phyloP scores from a whole-genome alignment of 2,888 invertebrate species.

The Coenonympha arcania region DNA sequence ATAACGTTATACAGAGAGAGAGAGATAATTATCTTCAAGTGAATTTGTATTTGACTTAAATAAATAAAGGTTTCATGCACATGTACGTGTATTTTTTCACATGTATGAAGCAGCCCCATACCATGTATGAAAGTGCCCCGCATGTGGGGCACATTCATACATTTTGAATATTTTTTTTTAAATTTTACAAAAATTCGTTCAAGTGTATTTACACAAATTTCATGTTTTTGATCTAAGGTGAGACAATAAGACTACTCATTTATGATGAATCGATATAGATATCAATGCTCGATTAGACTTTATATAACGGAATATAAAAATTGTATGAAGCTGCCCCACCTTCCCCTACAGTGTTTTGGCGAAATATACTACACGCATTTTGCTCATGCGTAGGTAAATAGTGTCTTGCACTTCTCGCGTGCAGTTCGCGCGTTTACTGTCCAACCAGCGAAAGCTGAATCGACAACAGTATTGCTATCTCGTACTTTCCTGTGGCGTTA shows the following conservation, averaged over 20 bases:
- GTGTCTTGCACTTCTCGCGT: no score
- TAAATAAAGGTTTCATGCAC: not conserved
- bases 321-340: slow-evolving; percentile 3
- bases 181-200: not conserved
- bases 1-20: not conserved
- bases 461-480: no score
- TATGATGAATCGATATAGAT: not conserved
- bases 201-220: slow-evolving; percentile 4
- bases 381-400: no score
- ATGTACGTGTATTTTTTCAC: not conserved
- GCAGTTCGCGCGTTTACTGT: no score
- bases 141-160: slow-evolving; percentile 6
- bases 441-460: no score
- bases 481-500: no score
- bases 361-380: no score
- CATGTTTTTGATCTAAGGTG: not conserved
- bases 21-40: slow-evolving; percentile 1
- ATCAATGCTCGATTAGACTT: not conserved
- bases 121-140: slow-evolving; percentile 4
- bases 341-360: no score
- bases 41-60: not conserved
- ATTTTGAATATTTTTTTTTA: slow-evolving; percentile 1
- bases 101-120: not conserved
- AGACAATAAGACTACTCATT: slow-evolving; percentile 1
- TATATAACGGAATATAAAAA: slow-evolving; percentile 1